phyloP scores from a whole-genome alignment of 2,113 vertebrate species.

The Albula goreensis region DNA sequence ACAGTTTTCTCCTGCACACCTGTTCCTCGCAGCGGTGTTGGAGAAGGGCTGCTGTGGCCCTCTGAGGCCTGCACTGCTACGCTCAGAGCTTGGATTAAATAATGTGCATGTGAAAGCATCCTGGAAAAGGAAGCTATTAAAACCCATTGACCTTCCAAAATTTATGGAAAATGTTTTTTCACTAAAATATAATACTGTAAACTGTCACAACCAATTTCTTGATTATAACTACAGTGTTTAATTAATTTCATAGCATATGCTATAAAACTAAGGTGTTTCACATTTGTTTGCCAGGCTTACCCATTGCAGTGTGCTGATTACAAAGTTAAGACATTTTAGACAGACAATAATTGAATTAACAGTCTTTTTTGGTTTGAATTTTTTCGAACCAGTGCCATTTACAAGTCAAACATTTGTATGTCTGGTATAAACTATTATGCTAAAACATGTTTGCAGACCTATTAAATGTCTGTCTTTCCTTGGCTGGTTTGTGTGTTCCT shows the following conservation, averaged over 20 bases:
- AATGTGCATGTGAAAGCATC: background rate
- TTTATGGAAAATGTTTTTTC: background rate
- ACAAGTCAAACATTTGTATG: background rate
- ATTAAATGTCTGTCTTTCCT: background rate
- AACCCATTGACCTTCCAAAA: background rate
- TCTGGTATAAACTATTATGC: background rate
- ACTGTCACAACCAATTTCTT: background rate
- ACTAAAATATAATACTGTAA: background rate
- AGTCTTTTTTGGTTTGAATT: background rate
- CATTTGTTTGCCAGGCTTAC: background rate
- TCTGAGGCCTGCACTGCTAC: conserved; percentile 29
- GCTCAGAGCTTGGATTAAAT: conserved; percentile 5
- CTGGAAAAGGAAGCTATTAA: background rate
- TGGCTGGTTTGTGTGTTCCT: background rate
- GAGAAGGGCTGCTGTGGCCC: background rate
- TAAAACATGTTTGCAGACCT: background rate
- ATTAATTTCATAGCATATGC: too few relatives aligned
- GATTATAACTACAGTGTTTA: background rate
- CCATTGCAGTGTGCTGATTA: background rate
- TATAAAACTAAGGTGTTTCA: background rate
- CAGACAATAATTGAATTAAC: background rate
- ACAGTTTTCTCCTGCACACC: conserved; percentile 33
- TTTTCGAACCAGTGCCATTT: background rate
- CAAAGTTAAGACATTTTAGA: background rate
- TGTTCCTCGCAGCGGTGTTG: conserved; percentile 34